These are phyloP conservation scores for Poecilia picta DNA, from an alignment of 2,797 vertebrate species.

Conservation along the genomic window DNA sequence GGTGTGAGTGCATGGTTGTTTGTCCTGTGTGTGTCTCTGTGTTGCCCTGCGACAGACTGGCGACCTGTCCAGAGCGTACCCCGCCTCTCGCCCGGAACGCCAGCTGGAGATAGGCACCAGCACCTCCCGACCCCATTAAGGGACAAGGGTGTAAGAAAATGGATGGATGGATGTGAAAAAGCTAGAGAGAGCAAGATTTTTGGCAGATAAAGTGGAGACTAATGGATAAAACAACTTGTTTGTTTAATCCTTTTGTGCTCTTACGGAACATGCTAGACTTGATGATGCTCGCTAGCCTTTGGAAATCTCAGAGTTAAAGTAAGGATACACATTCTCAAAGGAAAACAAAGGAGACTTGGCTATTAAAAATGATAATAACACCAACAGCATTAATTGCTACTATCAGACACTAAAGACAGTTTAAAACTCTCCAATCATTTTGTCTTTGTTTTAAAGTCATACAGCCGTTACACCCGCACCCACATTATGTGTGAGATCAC, in stretches of 20 bases:
- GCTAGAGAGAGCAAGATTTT: background rate
- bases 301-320: background rate
- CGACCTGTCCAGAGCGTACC: too few species aligned
- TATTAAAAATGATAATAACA: background rate
- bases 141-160: too few species aligned
- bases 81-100: too few species aligned
- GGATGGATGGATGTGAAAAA: too few species aligned
- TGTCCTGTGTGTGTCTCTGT: too few species aligned
- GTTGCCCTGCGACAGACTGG: too few species aligned
- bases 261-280: background rate
- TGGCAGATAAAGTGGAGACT: background rate
- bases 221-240: background rate
- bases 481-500: background rate
- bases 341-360: background rate
- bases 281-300: background rate
- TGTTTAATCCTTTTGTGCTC: background rate
- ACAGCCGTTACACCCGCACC: background rate
- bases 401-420: background rate
- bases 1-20: too few species aligned
- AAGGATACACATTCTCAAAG: background rate
- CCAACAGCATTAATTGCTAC: background rate
- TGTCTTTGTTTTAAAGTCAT: background rate
- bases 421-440: background rate
- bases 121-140: too few species aligned
- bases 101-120: too few species aligned